Percentiles rank a stretch among this genome's conserved stretches.
phyloP scores from a whole-genome alignment of 2,888 invertebrate genomes.

The Conistra vaccinii region DNA sequence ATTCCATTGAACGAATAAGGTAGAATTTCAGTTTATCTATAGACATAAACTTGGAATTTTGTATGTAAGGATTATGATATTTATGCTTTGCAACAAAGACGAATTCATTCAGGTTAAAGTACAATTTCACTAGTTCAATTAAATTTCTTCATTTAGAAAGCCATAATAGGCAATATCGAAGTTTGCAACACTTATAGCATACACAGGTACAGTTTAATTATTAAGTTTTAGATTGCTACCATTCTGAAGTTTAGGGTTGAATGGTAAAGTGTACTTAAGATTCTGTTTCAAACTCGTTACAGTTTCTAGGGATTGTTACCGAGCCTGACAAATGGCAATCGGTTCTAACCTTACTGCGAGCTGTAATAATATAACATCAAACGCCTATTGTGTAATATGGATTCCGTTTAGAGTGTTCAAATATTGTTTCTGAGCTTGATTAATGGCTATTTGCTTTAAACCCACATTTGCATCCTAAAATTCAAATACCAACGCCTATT shows the following conservation, averaged over 20 bases:
- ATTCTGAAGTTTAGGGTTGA: slow-evolving; percentile 44
- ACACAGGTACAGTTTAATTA: slow-evolving; percentile 47
- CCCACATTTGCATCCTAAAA: slow-evolving; percentile 20
- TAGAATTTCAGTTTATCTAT: slow-evolving; percentile 39
- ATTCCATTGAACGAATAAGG: slow-evolving; percentile 35
- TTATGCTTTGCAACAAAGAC: background rate
- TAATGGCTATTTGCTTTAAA: slow-evolving; percentile 20
- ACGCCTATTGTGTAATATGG: slow-evolving; percentile 24
- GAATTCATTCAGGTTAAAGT: background rate
- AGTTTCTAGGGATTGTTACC: slow-evolving; percentile 45
- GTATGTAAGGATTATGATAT: background rate
- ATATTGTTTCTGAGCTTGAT: slow-evolving; percentile 22
- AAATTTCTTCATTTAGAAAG: slow-evolving; percentile 15
- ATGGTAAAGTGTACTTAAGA: slow-evolving; percentile 45
- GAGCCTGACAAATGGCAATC: slow-evolving; percentile 44
- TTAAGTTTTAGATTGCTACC: slow-evolving; percentile 40
- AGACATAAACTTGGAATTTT: background rate
- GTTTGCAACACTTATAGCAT: slow-evolving; percentile 14
- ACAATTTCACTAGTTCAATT: slow-evolving; percentile 9
- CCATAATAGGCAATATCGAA: slow-evolving; percentile 7
- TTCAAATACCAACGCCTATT: slow-evolving; percentile 19
- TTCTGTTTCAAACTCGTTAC: slow-evolving; percentile 44
- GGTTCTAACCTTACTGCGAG: slow-evolving; percentile 24
- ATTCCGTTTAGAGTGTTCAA: slow-evolving; percentile 15
- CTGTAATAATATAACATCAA: slow-evolving; percentile 25